Base-by-base conservation (phyloP, 53 echinoderm and acorn worm genomes). In the Stichopus horrens region DNA sequence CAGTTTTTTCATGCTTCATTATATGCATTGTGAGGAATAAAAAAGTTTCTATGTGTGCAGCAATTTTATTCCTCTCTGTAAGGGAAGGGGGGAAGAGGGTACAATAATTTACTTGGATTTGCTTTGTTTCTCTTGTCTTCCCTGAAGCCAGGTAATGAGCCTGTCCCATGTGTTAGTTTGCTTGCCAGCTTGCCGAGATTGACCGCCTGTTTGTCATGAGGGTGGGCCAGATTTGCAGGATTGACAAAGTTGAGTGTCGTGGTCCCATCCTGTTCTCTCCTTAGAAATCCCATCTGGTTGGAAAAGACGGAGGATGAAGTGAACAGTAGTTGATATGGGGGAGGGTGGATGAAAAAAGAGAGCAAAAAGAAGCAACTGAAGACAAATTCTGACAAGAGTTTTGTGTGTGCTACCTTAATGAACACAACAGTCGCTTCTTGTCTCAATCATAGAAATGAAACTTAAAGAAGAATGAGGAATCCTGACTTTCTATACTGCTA, bases 71-170 rank as follows among this genome's bases (percentile, higher is more conserved):
- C 19, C 9, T 23, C 4, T 75, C 6, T 11, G 21, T 5, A 0
- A 0, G 8, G 8, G 9, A 19, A 75, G 53, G 55, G 9, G 18
- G 55, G 54, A 79, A 79, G 54, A 79, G 4, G 10, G 16, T 67
- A 67, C 3, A 67, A 0, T 54, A 21, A 57, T 84, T 82, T 89
- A 97, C 98, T 95, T 88, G 98, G 98, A 13, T 91, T 89, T 56
- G 92, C 95, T 80, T 97, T 97, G 74, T 97, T 97, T 56, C 95
- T 88, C 74, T 97, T 97, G 75, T 97, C 98, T 68, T 97, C 98
- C 51, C 92, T 93, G 75, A 97, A 97, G 52, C 95, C 95, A 4
- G 95, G 95, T 7, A 97, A 37, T 7, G 95, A 88, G 52, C 95
- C 93, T 9, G 98, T 87, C 18, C 98, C 98, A 58, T 95, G 94